These are phyloP conservation scores for Sphaerophoria rueppellii DNA, from an alignment of 2,888 invertebrate genomes.

Conservation along the genomic window DNA sequence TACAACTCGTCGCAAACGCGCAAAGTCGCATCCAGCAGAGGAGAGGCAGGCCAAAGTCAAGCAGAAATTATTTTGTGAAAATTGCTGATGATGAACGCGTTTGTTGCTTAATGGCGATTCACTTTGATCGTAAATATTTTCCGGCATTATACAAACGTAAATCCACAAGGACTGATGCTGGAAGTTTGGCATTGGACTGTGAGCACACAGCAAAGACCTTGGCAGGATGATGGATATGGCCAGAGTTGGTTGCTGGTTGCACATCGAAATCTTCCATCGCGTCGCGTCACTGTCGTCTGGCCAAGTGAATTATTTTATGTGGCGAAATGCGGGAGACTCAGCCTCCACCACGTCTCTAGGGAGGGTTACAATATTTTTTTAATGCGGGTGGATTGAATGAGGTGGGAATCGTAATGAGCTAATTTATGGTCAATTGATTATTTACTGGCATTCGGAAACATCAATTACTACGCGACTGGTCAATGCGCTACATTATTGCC, in stretches of 20 bases:
- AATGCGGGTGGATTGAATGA: slow-evolving; percentile 73
- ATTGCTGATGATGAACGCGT: slow-evolving; percentile 74
- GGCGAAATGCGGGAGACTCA: slow-evolving; percentile 67
- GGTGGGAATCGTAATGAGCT: slow-evolving; percentile 80
- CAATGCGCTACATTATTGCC: slow-evolving; percentile 35
- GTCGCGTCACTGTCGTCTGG: slow-evolving; percentile 37
- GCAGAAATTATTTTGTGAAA: slow-evolving; percentile 72
- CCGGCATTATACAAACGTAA: slow-evolving; percentile 68
- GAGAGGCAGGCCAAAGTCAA: background rate
- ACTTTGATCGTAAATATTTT: slow-evolving; percentile 74
- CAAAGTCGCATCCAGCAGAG: slow-evolving; percentile 1
- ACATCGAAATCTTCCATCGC: slow-evolving; percentile 26
- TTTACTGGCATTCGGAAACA: slow-evolving; percentile 82
- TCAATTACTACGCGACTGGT: slow-evolving; percentile 78
- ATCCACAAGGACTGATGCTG: slow-evolving; percentile 59
- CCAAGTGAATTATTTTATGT: slow-evolving; percentile 73
- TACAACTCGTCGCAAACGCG: slow-evolving; percentile 27
- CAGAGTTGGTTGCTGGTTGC: slow-evolving; percentile 51
- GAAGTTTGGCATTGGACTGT: slow-evolving; percentile 4
- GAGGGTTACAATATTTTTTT: background rate
- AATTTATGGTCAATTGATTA: slow-evolving; percentile 82
- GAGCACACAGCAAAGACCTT: slow-evolving; percentile 34
- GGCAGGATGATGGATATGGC: slow-evolving; percentile 73
- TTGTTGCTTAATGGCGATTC: slow-evolving; percentile 73
- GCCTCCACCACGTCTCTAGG: slow-evolving; percentile 49